Base-by-base conservation (phyloP, 30 jellyfish, hydroid and myxozoan genomes). In the Haliclystus octoradiatus region DNA sequence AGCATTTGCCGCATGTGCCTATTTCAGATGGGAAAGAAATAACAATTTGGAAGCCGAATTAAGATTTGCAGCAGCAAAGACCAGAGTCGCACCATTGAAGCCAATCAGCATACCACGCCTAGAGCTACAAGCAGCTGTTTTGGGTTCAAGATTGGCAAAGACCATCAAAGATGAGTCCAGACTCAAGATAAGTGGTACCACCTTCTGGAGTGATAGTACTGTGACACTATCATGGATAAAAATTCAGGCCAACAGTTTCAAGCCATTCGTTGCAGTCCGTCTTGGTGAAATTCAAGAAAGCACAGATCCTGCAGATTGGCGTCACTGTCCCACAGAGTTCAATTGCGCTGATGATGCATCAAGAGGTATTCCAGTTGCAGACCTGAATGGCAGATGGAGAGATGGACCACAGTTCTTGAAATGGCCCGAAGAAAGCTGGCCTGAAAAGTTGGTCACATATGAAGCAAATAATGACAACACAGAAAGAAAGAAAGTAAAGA, bases 71-170 rank as follows among this genome's bases (percentile, higher is more conserved):
- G 77, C 78, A 27, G 70, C 79, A 35, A 78, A 78, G 52, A 25
- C 78, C 61, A 78, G 92, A 60, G 68, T 78, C 34, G 83, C 92
- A 69, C 92, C 78, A 34, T 77, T 62, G 50, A 61, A 78, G 50
- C 73, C 69, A 73, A 67, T 46, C 19, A 78, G 78, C 49, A 70
- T 78, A 40, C 83, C 68, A 69, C 80, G 84, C 33, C 23, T 78
- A 46, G 92, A 78, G 83, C 28, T 78, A 35, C 77, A 62, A 34
- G 92, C 79, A 40, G 83, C 92, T 34, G 92, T 78, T 50, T 83
- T 68, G 28, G 79, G 83, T 32, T 57, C 83, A 35, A 78, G 75
- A 29, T 72, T 70, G 2, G 72, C 83, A 34, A 70, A 70, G 32
- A 3, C 67, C 34, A 78, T 70, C n/a, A 52, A 69, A 31, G 73